Evolutionary conservation across 2,797 vertebrate genomes (phyloP).

Genomic region (Moxostoma hubbsi): DNA sequence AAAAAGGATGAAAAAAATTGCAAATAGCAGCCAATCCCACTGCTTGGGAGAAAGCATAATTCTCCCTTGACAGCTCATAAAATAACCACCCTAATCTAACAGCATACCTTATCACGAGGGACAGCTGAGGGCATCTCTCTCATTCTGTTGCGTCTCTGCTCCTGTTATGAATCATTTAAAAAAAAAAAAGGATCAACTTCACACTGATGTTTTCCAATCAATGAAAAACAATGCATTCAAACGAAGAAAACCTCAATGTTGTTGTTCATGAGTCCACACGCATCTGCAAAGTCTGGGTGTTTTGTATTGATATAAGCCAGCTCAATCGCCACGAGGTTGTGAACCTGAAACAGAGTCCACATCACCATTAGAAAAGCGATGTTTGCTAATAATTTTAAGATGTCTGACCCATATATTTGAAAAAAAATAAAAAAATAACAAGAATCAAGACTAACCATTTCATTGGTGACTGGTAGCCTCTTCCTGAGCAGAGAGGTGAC

Average conservation of each 20-base stretch:
- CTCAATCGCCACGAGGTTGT: conserved; percentile 97
- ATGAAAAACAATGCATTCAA: neutral
- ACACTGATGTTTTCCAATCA: neutral
- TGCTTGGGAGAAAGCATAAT: neutral
- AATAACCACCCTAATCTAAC: neutral
- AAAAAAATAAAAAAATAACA: neutral
- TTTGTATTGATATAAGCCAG: conserved; percentile 99
- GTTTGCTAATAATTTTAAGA: neutral
- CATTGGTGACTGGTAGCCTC: conserved; percentile 94
- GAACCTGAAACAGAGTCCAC: conserved; percentile 79
- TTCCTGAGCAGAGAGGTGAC: conserved; percentile 95
- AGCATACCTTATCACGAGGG: conserved; percentile 89
- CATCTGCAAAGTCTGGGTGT: conserved; percentile 97
- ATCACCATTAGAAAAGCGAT: neutral
- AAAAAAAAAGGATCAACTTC: neutral
- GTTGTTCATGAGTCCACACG: conserved; percentile 97
- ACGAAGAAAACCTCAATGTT: conserved; percentile 86
- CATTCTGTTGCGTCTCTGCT: conserved; percentile 93
- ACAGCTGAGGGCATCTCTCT: conserved; percentile 86
- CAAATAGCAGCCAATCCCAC: neutral
- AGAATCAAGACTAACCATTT: conserved; percentile 83
- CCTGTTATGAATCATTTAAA: conserved; percentile 72
- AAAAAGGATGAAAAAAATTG: neutral
- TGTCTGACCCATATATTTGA: neutral
- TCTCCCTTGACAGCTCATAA: neutral